Base-by-base conservation (phyloP, 1,140 invertebrate species). In the Watersipora subatra region DNA sequence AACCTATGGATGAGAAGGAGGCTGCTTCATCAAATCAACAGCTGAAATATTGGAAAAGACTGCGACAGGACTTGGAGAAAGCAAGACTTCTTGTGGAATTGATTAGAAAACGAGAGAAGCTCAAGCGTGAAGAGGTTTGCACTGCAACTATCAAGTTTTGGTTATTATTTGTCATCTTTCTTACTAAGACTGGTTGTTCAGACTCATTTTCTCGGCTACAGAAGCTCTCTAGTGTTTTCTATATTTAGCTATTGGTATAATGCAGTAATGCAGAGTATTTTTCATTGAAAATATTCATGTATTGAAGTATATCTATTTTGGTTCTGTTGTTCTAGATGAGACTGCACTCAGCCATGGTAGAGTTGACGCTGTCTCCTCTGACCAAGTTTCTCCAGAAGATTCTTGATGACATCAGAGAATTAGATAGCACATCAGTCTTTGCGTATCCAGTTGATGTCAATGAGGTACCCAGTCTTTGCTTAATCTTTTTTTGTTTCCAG, bases 1-100 rank as follows among this genome's bases (percentile, higher is more conserved):
- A 7, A 46, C 34, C 34, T 46, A 74, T 75, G 61, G 76, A 75
- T 76, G 77, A 79, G 63, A 74, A 77, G 61, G 73, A 77, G 63
- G 75, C 73, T 56, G 73, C 70, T 64, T 76, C 74, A 1, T 67
- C 93, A 19, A 88, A 89, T 71, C 86, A 88, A 56, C 91, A 97
- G 72, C 81, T 96, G 0, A 93, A 93, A 75, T 94, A 94, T 75
- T 95, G 92, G 90, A 91, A 96, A 74, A 87, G 91, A 72, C 82
- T 98, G 69, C 83, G 94, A 2, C 93, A 97, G 75, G 93, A 97
- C 80, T 81, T 97, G 56, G 95, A 98, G 80, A 84, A 92, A 67
- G 93, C 92, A 2, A 85, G 94, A 71, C 82, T 97, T 22, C 83
- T 97, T 0, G 93, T 94, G 75, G 94, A 97, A 79, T 80, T 97